Evolutionary conservation across 2,113 vertebrate species (phyloP).

Genomic region (Leptocoma aspasia): DNA sequence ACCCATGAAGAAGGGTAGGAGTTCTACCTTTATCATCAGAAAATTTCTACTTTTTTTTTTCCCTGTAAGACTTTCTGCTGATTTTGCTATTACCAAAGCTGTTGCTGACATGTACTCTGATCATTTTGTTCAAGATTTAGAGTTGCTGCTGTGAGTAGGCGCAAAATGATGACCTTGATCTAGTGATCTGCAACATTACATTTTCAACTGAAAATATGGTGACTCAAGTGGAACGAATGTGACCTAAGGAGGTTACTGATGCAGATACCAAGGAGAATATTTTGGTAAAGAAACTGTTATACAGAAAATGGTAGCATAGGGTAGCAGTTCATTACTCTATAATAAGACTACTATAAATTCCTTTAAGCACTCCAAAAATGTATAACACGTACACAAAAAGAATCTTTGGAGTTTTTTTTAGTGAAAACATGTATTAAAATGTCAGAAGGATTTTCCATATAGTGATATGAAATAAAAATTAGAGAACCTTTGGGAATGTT

Average conservation of each 20-base stretch:
- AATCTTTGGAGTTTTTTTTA: not conserved
- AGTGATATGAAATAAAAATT: not conserved
- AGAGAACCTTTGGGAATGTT: not conserved
- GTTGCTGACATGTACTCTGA: not conserved
- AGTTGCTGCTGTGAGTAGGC: conserved; percentile 29
- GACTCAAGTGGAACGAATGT: conserved; percentile 33
- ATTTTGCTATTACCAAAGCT: conserved; percentile 14
- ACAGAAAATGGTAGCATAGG: not conserved
- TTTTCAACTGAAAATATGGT: conserved; percentile 32
- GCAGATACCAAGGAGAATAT: not conserved
- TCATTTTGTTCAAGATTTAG: conserved; percentile 21
- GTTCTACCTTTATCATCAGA: not conserved
- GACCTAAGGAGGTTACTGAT: conserved; percentile 45
- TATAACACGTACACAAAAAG: not conserved
- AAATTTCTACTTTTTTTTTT: not conserved
- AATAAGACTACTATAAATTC: not conserved
- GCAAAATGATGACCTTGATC: conserved; percentile 48
- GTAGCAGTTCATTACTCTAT: not conserved
- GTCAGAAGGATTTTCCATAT: not conserved
- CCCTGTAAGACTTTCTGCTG: not conserved
- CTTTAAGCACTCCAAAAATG: not conserved
- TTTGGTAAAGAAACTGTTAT: not conserved
- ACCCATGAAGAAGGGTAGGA: not conserved
- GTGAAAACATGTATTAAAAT: not conserved
- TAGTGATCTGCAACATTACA: conserved; percentile 31